Evolutionary conservation across 2,888 invertebrate genomes (phyloP).

Genomic region (Drosophila flavopinicola): DNA sequence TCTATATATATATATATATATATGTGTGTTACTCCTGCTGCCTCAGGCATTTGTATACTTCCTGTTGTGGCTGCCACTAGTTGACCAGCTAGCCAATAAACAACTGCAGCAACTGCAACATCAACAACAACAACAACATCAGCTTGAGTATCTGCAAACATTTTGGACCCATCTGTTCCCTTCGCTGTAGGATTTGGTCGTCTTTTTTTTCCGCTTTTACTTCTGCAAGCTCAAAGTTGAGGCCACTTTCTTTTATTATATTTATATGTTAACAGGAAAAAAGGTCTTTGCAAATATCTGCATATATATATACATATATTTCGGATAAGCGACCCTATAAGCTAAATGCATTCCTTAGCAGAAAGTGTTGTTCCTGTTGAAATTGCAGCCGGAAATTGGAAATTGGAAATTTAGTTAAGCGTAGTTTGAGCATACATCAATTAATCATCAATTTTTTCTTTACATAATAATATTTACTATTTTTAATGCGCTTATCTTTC

Average conservation of each 20-base stretch:
- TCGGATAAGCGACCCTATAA: too few species aligned
- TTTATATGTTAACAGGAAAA: slow-evolving; percentile 2
- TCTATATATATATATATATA: background rate
- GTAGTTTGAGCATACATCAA: too few species aligned
- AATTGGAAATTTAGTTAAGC: too few species aligned
- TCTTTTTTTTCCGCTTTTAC: slow-evolving; percentile 68
- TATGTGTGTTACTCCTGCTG: background rate
- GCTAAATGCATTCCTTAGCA: background rate
- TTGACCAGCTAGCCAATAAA: background rate
- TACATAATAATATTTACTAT: too few species aligned
- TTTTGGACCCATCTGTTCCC: slow-evolving; percentile 28
- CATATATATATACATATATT: background rate
- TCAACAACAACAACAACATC: slow-evolving; percentile 1
- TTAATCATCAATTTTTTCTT: too few species aligned
- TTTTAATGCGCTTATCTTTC: too few species aligned
- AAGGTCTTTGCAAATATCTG: background rate
- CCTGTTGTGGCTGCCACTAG: slow-evolving; percentile 1
- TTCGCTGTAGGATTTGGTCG: slow-evolving; percentile 34
- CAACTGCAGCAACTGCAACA: background rate
- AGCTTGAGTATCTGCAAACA: slow-evolving; percentile 15
- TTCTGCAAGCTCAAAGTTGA: slow-evolving; percentile 50
- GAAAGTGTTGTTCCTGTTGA: too few species aligned
- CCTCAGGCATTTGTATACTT: background rate
- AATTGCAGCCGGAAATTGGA: too few species aligned
- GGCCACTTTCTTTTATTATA: slow-evolving; percentile 45